phyloP scores from a whole-genome alignment of 2,797 vertebrate species.

The Sciurus carolinensis region DNA sequence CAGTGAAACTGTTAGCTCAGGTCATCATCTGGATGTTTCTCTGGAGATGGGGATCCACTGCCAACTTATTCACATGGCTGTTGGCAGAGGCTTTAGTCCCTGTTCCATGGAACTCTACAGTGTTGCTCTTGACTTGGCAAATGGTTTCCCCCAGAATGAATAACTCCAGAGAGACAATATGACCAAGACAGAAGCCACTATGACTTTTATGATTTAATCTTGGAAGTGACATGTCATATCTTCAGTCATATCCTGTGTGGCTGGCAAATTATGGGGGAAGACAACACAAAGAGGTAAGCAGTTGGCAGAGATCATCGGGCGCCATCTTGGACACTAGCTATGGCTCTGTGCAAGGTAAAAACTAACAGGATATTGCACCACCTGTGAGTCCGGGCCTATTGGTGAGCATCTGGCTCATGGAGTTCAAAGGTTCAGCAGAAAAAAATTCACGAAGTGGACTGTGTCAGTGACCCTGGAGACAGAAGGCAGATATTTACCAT shows the following conservation, averaged over 20 bases:
- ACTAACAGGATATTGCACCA: background rate
- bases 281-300: background rate
- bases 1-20: background rate
- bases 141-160: background rate
- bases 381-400: background rate
- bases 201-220: background rate
- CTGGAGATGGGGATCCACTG: background rate
- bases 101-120: background rate
- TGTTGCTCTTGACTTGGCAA: background rate
- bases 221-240: background rate
- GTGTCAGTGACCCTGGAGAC: background rate
- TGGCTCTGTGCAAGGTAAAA: background rate
- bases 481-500: background rate
- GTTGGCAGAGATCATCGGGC: background rate
- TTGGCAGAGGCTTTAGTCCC: background rate
- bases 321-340: background rate
- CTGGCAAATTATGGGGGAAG: background rate
- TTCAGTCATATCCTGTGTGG: background rate
- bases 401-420: accelerated
- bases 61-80: background rate
- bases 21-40: background rate
- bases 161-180: background rate
- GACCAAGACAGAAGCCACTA: background rate
- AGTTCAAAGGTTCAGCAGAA: background rate
- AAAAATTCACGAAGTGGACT: background rate